Evolutionary conservation across 1,140 invertebrate genomes (phyloP).

Genomic region (Pseudomyrmex flavicornis): DNA sequence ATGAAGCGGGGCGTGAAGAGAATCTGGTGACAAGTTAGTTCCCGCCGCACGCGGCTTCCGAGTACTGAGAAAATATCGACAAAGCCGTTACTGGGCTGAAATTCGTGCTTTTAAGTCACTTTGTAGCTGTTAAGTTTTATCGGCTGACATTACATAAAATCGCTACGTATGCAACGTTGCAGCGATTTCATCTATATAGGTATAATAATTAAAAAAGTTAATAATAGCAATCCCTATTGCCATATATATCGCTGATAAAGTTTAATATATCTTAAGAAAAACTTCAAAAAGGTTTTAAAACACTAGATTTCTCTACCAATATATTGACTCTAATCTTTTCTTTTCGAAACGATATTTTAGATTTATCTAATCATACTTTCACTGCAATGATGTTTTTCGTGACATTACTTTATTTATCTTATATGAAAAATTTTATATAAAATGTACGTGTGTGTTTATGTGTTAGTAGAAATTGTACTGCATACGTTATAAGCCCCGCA

Average conservation of each 20-base stretch:
- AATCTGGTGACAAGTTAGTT: neutral
- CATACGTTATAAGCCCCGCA: too few species aligned
- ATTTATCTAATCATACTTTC: too few species aligned
- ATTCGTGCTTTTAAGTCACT: neutral
- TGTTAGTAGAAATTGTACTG: too few species aligned
- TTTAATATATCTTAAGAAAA: neutral
- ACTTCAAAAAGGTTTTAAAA: too few species aligned
- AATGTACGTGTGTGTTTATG: too few species aligned
- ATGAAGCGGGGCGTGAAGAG: neutral
- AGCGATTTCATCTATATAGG: neutral
- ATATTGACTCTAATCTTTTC: too few species aligned
- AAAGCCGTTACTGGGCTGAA: neutral
- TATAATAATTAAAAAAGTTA: neutral
- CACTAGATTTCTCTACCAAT: too few species aligned
- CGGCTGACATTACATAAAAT: slow-evolving; percentile 1
- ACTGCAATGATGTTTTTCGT: too few species aligned
- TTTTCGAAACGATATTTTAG: too few species aligned
- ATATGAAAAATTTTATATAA: too few species aligned
- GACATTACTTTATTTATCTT: too few species aligned
- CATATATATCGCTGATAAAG: neutral
- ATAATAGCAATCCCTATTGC: neutral
- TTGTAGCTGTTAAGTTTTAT: slow-evolving; percentile 7
- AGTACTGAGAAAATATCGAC: slow-evolving; percentile 1
- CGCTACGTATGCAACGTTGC: neutral
- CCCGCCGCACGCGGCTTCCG: neutral